Evolutionary conservation across 2,113 vertebrate genomes (phyloP), one percentile per base, ranked within the genome.

Genomic region (Microcebus lehilahytsara): DNA sequence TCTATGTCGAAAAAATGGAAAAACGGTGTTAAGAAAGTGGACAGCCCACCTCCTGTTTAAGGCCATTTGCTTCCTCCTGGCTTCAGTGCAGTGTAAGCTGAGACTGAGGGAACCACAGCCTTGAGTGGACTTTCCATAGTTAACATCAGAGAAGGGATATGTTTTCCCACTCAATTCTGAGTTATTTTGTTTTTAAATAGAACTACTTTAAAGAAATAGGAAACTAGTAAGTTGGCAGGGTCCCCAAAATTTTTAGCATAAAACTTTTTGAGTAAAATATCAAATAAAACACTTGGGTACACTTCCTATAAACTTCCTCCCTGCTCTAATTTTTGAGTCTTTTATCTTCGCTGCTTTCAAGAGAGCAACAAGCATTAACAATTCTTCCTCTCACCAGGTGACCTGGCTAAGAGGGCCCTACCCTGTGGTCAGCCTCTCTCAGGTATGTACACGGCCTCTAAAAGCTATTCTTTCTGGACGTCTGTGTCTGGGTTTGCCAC

Each of bases 71-170:
- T 46, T 85, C 25, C 16, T 89, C 25, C 9, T 1, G 0, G 62
- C 4, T 66, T 13, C 75, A 37, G 32, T 6, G 37, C 0, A 34
- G 7, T 3, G 0, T 19, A 58, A 81, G 37, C 32, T 6, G 49
- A 19, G 22, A 8, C 0, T 42, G 60, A 87, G 32, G 67, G 56
- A 94, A 49, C 14, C 17, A 34, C 40, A 66, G 27, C 81, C 58
- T 37, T n/a, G 14, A 75, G 60, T 19, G 30, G 13, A 34, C 56
- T 74, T 81, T 46, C 37, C n/a, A 66, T 3, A 87, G 17, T 53
- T 72, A 81, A 79, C 32, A 46, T 75, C 67, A 92, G 90, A 69
- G 86, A 85, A 95, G 62, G 58, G 67, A 14, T 5, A 32, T 12
- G 14, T 22, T 42, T 69, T 79, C 74, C n/a, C 32, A 32, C 14